phyloP scores from a whole-genome alignment of 2,113 vertebrate species.

The Chionomys nivalis region DNA sequence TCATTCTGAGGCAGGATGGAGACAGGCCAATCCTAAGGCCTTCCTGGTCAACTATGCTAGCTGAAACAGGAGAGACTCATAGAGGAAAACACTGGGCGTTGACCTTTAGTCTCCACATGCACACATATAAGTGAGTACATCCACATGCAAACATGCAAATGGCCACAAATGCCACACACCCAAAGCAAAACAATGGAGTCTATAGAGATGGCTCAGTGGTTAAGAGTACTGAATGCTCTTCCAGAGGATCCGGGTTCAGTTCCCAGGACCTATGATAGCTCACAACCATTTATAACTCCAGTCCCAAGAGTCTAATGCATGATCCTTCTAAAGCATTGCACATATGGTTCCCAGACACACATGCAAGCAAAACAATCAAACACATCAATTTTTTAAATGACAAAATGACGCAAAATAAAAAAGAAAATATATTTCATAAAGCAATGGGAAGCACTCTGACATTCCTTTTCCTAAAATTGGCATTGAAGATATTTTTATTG shows the following conservation, averaged over 20 bases:
- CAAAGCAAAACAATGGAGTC: neutral
- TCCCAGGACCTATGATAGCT: neutral
- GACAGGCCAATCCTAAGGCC: too few relatives aligned
- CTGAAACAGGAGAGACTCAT: neutral
- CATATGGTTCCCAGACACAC: neutral
- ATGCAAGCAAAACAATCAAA: neutral
- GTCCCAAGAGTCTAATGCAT: neutral
- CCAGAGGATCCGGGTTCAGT: neutral
- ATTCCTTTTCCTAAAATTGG: neutral
- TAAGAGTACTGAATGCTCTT: neutral
- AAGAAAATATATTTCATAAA: neutral
- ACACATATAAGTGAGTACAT: neutral
- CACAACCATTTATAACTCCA: neutral
- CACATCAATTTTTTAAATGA: neutral
- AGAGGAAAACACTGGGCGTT: too few relatives aligned
- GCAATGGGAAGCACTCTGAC: neutral
- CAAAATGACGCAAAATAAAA: conserved; percentile 27
- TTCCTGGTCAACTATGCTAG: neutral
- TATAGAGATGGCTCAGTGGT: neutral
- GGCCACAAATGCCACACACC: neutral
- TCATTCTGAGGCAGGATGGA: too few relatives aligned
- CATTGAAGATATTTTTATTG: neutral
- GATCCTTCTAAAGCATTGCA: neutral
- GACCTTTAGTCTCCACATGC: neutral
- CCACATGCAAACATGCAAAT: neutral